Conservation (phyloP, 2,797 vertebrate species). For the Choloepus didactylus region DNA sequence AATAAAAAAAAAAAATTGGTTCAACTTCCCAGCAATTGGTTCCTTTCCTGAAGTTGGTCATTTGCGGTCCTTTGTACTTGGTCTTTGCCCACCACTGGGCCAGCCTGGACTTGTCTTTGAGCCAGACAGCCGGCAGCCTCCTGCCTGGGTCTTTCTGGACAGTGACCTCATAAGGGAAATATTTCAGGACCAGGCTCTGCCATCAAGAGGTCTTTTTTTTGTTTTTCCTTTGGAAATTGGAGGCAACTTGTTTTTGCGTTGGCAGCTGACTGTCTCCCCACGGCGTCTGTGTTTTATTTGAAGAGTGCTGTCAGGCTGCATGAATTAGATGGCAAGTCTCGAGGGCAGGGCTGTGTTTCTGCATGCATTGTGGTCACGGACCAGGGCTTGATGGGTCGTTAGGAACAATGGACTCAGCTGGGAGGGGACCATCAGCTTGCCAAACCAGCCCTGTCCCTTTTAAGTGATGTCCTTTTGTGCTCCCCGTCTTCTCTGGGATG, state of each 20-base stretch:
- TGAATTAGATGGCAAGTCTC: not conserved
- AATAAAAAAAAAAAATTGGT: not conserved
- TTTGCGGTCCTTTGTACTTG: not conserved
- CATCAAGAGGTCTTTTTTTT: not conserved
- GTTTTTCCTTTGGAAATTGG: not conserved
- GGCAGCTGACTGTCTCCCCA: not conserved
- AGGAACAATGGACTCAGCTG: not conserved
- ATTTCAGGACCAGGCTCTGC: not conserved
- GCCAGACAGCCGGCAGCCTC: not conserved
- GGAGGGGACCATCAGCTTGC: not conserved
- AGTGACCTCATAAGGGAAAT: not conserved
- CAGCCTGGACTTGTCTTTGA: not conserved
- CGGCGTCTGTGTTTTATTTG: not conserved
- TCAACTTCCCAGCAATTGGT: constrained; percentile 25
- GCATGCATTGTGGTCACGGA: fast-evolving
- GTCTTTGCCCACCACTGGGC: fast-evolving
- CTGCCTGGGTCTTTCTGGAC: not conserved
- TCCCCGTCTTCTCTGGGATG: not conserved
- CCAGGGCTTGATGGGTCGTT: not conserved
- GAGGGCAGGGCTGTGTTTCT: not conserved
- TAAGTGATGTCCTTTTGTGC: not conserved
- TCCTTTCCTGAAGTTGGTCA: constrained; percentile 38
- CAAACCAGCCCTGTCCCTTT: not conserved
- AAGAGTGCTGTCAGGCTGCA: not conserved
- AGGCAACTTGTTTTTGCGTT: not conserved